Base-by-base conservation (phyloP, 2,113 vertebrate species). In the Odontophorus gujanensis region DNA sequence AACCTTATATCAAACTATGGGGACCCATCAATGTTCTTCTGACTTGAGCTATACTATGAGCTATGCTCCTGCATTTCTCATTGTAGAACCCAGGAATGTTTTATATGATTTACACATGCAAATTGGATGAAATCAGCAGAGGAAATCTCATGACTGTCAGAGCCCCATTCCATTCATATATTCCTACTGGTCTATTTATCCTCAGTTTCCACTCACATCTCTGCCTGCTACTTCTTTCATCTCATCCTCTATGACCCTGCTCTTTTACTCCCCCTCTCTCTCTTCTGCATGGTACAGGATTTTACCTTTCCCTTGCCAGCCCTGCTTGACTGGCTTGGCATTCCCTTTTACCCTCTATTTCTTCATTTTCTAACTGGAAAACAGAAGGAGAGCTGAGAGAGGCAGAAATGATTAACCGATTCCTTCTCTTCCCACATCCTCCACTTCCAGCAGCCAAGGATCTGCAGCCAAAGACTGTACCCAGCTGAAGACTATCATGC, bases 31-130 rank as follows among this genome's bases (percentile, higher is more conserved):
- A 28, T 3, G 4, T 89, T 93, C 51, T 47, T 83, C 62, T 73
- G 62, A 9, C 25, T 40, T 91, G 72, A 95, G 30, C 76, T 58
- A 8, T 71, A 72, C 17, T 86, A n/a, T n/a, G n/a, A n/a, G n/a
- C n/a, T n/a, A 2, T 21, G 65, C 15, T 62, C 15, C 40, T 92
- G 79, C 40, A 28, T 89, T 85, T 73, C 62, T 82, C 83, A 76
- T 48, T 59, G 38, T 26, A 79, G 95, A 96, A 45, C 72, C 34
- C 75, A 42, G 59, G 85, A 61, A 94, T 63, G 24, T 62, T 87
- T 62, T 62, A 7, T 17, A 17, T 36, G 40, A 62, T 78, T 84
- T 72, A 72, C 24, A 62, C 10, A 34, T 68, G 51, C 36, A 83
- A 88, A 50, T 61, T 80, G 48, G 5, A 19, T 69, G 14, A 43